A percentile compares a stretch with the other conserved stretches of the same genome.
phyloP scores from a whole-genome alignment of 2,113 vertebrate species.

The Cyprinus carpio region DNA sequence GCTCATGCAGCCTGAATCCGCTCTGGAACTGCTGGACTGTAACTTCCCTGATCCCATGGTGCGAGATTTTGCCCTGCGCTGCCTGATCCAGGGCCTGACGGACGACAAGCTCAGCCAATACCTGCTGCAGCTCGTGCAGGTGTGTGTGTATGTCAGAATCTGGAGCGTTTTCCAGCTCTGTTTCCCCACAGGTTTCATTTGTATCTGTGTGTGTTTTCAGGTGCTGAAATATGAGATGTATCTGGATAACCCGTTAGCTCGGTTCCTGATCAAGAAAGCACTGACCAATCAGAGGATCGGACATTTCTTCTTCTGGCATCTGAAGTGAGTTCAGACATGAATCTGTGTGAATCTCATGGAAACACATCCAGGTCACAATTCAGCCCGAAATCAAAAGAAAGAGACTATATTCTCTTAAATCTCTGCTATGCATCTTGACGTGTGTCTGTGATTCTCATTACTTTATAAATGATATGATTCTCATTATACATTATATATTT shows the following conservation, averaged over 20 bases:
- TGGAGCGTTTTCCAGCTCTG: background rate
- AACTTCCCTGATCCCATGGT: constrained; percentile 72
- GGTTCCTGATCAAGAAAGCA: constrained; percentile 73
- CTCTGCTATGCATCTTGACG: background rate
- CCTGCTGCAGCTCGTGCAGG: constrained; percentile 73
- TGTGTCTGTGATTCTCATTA: too few species aligned
- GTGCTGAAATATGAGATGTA: constrained; percentile 74
- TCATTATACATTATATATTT: background rate
- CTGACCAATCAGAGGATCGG: constrained; percentile 71
- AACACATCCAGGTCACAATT: background rate
- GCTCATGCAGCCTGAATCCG: constrained; percentile 66
- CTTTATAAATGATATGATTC: too few species aligned
- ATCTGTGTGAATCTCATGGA: background rate
- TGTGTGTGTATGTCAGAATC: constrained; percentile 47
- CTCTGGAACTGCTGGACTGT: constrained; percentile 72
- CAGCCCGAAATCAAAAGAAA: background rate
- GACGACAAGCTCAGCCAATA: constrained; percentile 73
- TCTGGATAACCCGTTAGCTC: constrained; percentile 70
- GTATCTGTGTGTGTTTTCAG: constrained; percentile 49
- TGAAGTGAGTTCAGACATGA: constrained; percentile 60
- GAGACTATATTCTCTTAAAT: background rate
- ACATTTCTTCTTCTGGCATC: constrained; percentile 73
- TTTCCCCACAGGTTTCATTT: background rate
- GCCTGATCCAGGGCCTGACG: constrained; percentile 68
- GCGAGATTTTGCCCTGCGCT: constrained; percentile 70